Conservation (phyloP, 2,797 vertebrate genomes). For the Propithecus perrieri region DNA sequence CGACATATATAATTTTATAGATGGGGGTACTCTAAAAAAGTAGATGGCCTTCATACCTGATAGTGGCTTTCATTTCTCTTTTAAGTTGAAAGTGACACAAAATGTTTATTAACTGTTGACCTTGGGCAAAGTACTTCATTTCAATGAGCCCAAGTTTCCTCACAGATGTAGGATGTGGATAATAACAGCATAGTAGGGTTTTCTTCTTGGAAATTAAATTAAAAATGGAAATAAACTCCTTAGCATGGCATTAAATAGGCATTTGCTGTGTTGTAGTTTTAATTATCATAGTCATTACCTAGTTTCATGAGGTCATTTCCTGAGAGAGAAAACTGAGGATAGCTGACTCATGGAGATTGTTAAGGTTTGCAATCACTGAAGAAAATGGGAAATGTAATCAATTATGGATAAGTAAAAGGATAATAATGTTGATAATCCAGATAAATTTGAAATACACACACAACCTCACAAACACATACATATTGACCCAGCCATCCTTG, state of each 20-base stretch:
- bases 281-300: background rate
- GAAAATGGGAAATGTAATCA: background rate
- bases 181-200: background rate
- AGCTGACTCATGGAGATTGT: background rate
- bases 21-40: background rate
- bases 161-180: background rate
- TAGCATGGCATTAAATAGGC: background rate
- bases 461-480: background rate
- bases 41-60: background rate
- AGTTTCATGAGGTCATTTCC: background rate
- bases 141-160: background rate
- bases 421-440: background rate
- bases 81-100: background rate
- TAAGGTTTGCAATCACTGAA: background rate
- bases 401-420: background rate
- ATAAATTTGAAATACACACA: background rate
- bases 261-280: background rate
- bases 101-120: background rate
- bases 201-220: too few species aligned
- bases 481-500: background rate
- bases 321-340: background rate
- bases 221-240: background rate
- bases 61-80: background rate
- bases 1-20: background rate
- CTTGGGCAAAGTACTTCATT: background rate